Conservation (phyloP, 2,113 vertebrate genomes). For the Sapayoa aenigma region DNA sequence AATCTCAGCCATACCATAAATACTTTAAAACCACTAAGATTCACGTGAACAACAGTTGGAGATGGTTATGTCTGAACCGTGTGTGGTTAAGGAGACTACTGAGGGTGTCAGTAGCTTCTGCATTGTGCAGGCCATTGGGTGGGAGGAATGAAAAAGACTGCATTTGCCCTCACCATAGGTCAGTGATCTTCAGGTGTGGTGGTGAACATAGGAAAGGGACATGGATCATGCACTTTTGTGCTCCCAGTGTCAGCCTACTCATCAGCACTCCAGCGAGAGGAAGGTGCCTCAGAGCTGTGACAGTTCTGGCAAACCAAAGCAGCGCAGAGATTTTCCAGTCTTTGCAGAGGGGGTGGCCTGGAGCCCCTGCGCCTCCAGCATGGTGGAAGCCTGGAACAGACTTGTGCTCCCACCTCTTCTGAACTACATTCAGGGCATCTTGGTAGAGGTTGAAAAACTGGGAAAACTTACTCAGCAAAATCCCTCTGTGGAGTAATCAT, state of each 20-base stretch:
- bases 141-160: neutral
- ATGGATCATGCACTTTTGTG: accelerated
- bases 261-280: accelerated
- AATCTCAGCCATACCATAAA: conserved; percentile 12
- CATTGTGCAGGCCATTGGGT: neutral
- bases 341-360: neutral
- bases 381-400: neutral
- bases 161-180: neutral
- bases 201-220: neutral
- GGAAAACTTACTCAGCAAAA: conserved; percentile 3
- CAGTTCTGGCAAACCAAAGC: neutral
- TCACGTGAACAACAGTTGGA: neutral
- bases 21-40: conserved; percentile 25
- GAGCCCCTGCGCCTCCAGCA: neutral
- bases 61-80: neutral
- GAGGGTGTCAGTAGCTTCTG: neutral
- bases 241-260: neutral
- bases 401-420: neutral
- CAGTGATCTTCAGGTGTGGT: neutral
- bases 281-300: neutral
- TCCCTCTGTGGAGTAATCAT: neutral
- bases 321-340: neutral
- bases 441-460: neutral
- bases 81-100: neutral
- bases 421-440: neutral